Evolutionary conservation across 2,113 vertebrate species (phyloP), one percentile per base, ranked within the genome.

Genomic region (Poecile atricapillus): DNA sequence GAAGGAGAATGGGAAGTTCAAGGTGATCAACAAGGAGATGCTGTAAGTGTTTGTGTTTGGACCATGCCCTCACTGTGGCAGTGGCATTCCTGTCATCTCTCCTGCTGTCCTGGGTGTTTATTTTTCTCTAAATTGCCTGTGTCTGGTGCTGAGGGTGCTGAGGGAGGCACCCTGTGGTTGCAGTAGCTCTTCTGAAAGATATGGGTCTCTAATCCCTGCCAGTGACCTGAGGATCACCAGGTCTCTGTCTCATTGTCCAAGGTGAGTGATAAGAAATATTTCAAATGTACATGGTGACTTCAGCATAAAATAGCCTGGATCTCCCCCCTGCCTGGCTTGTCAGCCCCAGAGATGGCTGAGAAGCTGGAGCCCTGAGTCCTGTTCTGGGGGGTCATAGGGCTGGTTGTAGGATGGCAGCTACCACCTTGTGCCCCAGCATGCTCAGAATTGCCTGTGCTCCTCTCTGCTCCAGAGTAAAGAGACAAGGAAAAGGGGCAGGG

Each of bases 21-120:
- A 97, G 77, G 98, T 99, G 90, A 84, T 98, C 93, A 99, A 98
- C 97, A 97, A 97, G 82, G 97, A 98, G 88, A 3, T 97, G 83
- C 95, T 94, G 98, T 98, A 94, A 98, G 98, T 93, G 68, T 33
- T 63, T 30, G 44, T 18, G 9, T 76, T 78, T 0, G 2, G 21
- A 23, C 9, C 1, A 6, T 49, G 71, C 88, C 25, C 52, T 93
- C 8, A 5, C 41, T 41, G 5, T 31, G 76, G 73, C 4, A 2
- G 35, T 46, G 39, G 47, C n/a, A 23, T 8, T 78, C 20, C 43
- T 77, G 60, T 59, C 77, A 39, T 15, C 27, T 83, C 75, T 76
- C 44, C 39, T 70, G 35, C 44, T 23, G 3, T 47, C 22, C 44
- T 18, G 2, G 11, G 31, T 41, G 33, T 27, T 46, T 2, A 33